phyloP scores from a whole-genome alignment of 2,888 invertebrate species.

The Agriotes lineatus region DNA sequence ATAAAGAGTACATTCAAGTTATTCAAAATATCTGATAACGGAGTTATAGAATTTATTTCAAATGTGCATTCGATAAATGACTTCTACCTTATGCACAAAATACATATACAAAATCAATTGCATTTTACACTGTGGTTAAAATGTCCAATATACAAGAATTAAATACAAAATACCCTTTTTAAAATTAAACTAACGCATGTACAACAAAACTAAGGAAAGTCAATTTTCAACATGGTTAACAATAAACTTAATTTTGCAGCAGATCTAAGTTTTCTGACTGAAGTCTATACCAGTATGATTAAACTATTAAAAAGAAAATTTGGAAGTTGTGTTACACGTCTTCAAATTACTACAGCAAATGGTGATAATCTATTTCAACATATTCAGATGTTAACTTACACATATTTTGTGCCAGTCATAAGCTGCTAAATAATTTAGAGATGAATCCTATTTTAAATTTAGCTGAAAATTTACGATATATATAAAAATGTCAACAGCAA shows the following conservation, averaged over 20 bases:
- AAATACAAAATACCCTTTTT: slow-evolving; percentile 5
- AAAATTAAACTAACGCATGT: slow-evolving; percentile 21
- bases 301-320: too few relatives aligned
- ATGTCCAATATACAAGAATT: background rate
- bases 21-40: slow-evolving; percentile 44
- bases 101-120: slow-evolving; percentile 38
- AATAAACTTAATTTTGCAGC: background rate
- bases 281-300: too few relatives aligned
- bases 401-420: too few relatives aligned
- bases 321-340: too few relatives aligned
- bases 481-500: too few relatives aligned
- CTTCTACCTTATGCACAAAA: slow-evolving; percentile 36
- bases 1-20: slow-evolving; percentile 53
- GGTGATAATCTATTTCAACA: too few relatives aligned
- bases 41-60: slow-evolving; percentile 38
- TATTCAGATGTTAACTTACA: too few relatives aligned
- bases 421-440: too few relatives aligned
- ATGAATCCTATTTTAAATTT: too few relatives aligned
- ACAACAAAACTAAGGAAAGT: slow-evolving; percentile 18
- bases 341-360: too few relatives aligned
- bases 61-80: slow-evolving; percentile 37
- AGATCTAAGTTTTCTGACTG: too few relatives aligned
- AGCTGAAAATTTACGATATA: too few relatives aligned
- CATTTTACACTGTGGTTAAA: slow-evolving; percentile 22
- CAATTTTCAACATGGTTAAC: slow-evolving; percentile 8